Evolutionary conservation across 2,888 invertebrate species (phyloP).

Genomic region (Drosophila kuntzei): DNA sequence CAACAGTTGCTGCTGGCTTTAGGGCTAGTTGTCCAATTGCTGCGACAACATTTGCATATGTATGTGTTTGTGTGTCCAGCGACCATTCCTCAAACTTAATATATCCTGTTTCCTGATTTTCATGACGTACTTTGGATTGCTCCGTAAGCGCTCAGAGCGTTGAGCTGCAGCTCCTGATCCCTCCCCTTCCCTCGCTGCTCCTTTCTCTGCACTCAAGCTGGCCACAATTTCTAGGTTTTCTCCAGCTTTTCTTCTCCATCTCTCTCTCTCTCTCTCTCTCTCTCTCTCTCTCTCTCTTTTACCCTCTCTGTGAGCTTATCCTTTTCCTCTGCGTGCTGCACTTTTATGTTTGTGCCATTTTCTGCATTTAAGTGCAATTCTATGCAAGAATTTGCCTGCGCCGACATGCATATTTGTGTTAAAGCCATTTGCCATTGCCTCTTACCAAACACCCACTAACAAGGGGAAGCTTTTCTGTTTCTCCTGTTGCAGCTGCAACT

Average conservation of each 20-base stretch:
- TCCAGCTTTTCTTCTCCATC: constrained; percentile 14
- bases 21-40: constrained; percentile 67
- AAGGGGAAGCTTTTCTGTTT: not conserved
- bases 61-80: constrained; percentile 54
- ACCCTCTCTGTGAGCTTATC: constrained; percentile 22
- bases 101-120: constrained; percentile 81
- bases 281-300: constrained; percentile 4
- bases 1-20: constrained; percentile 53
- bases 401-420: constrained; percentile 80
- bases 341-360: constrained; percentile 71
- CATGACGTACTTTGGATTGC: constrained; percentile 74
- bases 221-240: constrained; percentile 68
- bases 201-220: constrained; percentile 35
- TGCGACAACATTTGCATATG: constrained; percentile 71
- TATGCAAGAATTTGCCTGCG: constrained; percentile 77
- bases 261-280: constrained; percentile 3
- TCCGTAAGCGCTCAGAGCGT: constrained; percentile 50
- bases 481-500: constrained; percentile 42
- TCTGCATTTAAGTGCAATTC: constrained; percentile 81
- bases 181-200: not conserved
- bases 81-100: constrained; percentile 78
- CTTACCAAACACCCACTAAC: constrained; percentile 19
- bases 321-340: constrained; percentile 38
- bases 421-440: constrained; percentile 62
- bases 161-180: constrained; percentile 13